Base-by-base conservation (phyloP, 2,888 invertebrate genomes). In the Mesoligia furuncula region DNA sequence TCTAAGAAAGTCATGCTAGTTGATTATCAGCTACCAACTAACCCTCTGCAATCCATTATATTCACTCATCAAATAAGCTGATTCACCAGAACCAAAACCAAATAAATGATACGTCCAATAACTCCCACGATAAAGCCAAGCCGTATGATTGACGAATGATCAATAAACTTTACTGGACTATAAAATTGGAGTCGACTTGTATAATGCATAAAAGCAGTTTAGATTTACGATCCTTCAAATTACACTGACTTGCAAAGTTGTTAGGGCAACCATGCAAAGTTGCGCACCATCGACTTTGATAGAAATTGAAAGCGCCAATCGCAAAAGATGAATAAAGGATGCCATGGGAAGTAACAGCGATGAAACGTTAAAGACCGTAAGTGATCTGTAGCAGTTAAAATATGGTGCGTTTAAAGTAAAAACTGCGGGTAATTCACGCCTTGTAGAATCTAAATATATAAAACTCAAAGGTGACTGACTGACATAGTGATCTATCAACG, bases 171-270 rank as follows among this genome's bases (percentile, higher is more conserved):
- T 72, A 88, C 75, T 80, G 87, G 74, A 75, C 80, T 79, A 81
- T 88, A 85, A 87, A 87, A 87, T 87, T 78, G 81, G 75, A 88
- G 73, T 80, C 75, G 77, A 87, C 80, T 81, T 79, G 54, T 64
- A 80, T 85, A 71, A 80, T 79, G 54, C 62, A 80, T 85, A 73
- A 80, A 81, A 87, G 79, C 81, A 71, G 81, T 85, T 87, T 80
- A 85, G 73, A 83, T 87, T 88, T 81, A 88, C 79, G 88, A 81
- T 83, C 80, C 70, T 82, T 81, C 81, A 75, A 87, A 88, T 85
- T 74, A 79, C 72, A 72, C 57, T 76, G 74, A 79, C 78, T 75
- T 67, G 72, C 64, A 76, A 67, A 75, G 70, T 70, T 78, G 68
- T 73, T 73, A 59, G 61, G 76, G 70, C 78, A 80, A 74, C 80